A percentile compares a stretch with the other conserved stretches of the same genome.
These are phyloP conservation scores for Melanostoma scalare DNA, from an alignment of 2,888 invertebrate species.

Conservation along the genomic window DNA sequence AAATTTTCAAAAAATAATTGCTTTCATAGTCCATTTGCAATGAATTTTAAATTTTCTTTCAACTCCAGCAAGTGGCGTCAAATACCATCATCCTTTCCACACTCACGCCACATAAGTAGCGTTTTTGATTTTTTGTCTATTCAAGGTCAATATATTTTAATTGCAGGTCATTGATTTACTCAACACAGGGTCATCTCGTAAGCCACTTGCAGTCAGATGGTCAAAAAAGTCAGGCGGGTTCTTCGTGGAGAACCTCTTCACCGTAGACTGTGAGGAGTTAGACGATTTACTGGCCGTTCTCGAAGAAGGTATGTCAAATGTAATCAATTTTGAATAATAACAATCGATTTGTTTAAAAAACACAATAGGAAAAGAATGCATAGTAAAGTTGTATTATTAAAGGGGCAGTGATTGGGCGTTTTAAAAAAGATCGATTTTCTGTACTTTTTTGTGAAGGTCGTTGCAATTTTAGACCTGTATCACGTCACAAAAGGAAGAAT, in stretches of 20 bases:
- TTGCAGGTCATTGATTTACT: conserved; percentile 94
- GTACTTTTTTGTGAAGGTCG: not conserved
- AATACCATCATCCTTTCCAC: not conserved
- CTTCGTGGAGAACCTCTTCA: conserved; percentile 98
- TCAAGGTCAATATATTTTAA: conserved; percentile 50
- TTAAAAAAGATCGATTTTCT: no score
- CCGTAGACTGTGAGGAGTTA: conserved; percentile 95
- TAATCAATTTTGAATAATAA: conserved; percentile 6
- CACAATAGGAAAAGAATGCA: conserved; percentile 4
- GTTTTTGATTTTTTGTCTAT: conserved; percentile 7
- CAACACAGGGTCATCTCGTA: conserved; percentile 91
- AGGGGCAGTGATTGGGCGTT: no score
- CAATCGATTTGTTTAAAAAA: conserved; percentile 43
- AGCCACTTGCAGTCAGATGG: conserved; percentile 94
- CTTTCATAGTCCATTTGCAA: conserved; percentile 24
- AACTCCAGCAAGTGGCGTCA: not conserved
- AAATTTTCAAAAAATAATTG: conserved; percentile 13
- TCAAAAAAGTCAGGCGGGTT: conserved; percentile 96
- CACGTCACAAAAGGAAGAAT: no score
- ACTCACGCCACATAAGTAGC: not conserved
- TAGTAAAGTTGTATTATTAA: no score
- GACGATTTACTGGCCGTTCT: conserved; percentile 96
- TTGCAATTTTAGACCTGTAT: no score
- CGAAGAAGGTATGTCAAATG: conserved; percentile 90
- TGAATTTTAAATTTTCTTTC: conserved; percentile 33